Base-by-base conservation (phyloP, 2,797 vertebrate genomes). In the Merluccius polli region DNA sequence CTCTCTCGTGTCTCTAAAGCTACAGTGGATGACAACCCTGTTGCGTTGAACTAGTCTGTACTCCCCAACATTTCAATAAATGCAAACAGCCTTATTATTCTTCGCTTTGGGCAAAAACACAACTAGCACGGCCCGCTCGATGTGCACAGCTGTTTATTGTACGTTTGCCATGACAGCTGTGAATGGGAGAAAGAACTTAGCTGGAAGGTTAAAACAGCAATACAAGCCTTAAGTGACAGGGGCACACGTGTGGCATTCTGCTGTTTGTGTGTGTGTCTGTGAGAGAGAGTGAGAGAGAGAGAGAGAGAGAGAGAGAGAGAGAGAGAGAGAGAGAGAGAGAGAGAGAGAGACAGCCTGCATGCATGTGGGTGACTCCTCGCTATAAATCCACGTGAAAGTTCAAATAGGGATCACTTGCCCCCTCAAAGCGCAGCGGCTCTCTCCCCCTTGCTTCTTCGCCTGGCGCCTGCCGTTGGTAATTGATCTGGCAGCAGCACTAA, bases 401-500 rank as follows among this genome's bases (percentile, higher is more conserved):
- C 77, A 88, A 84, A 86, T 38, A 81, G 83, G 15, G 31, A 85
- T 78, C 77, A 79, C 38, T 88, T 87, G 86, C 77, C 74, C 77
- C 83, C 80, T 71, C 82, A 88, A 85, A 85, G 77, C 71, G 84
- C 75, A 81, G 35, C 84, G 74, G 74, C 48, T 65, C 79, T 79
- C 82, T 78, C 67, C 73, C 70, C 44, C 16, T 30, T 31, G 65
- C 75, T 44, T 72, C 72, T 74, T 73, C 38, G 44, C 38, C 33
- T 67, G 36, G 63, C 82, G 81, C 74, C 86, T 86, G 78, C 83
- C 82, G 81, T 75, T 84, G 88, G 79, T 87, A 89, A 84, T 93
- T 89, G 87, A 91, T 86, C 89, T 93, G 92, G 90, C 90, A 91
- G 79, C 83, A 77, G 87, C 87, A 84, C 83, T 73, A 75, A 86